Evolutionary conservation across 2,113 vertebrate species (phyloP).

Genomic region (Cyanoderma ruficeps): DNA sequence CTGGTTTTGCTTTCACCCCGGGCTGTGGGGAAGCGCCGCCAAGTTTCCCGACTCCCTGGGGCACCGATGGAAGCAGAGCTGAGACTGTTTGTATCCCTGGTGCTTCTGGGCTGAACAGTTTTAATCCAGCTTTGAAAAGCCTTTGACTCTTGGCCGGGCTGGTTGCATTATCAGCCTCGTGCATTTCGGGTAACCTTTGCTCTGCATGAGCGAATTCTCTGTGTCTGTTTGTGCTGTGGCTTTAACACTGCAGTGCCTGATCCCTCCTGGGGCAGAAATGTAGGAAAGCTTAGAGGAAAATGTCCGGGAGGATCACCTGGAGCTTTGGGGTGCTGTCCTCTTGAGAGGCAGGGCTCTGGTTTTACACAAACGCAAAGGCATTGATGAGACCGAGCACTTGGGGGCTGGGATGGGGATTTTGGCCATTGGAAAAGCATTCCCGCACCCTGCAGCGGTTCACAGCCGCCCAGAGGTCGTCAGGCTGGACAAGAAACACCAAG

Average conservation of each 20-base stretch:
- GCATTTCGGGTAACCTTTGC: not conserved
- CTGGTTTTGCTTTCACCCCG: not conserved
- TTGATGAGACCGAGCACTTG: not conserved
- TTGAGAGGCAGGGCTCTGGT: not conserved
- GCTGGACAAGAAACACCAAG: not conserved
- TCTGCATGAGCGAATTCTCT: not conserved
- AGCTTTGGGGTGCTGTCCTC: not conserved
- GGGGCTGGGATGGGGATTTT: not conserved
- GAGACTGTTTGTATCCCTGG: not conserved
- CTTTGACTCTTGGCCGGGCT: not conserved
- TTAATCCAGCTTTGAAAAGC: not conserved
- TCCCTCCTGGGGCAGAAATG: not conserved
- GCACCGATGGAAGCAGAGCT: not conserved
- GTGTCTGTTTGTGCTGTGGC: not conserved
- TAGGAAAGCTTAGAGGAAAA: not conserved
- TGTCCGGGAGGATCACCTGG: not conserved
- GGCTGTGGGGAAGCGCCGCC: not conserved
- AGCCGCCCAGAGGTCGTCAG: not conserved
- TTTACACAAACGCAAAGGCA: not conserved
- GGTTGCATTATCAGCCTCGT: not conserved
- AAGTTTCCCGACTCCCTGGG: not conserved
- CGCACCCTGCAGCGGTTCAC: not conserved
- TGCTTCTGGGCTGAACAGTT: not conserved
- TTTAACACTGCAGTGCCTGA: not conserved
- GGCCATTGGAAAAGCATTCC: not conserved